phyloP scores from a whole-genome alignment of 2,888 invertebrate genomes.

The Cyclophora punctaria region DNA sequence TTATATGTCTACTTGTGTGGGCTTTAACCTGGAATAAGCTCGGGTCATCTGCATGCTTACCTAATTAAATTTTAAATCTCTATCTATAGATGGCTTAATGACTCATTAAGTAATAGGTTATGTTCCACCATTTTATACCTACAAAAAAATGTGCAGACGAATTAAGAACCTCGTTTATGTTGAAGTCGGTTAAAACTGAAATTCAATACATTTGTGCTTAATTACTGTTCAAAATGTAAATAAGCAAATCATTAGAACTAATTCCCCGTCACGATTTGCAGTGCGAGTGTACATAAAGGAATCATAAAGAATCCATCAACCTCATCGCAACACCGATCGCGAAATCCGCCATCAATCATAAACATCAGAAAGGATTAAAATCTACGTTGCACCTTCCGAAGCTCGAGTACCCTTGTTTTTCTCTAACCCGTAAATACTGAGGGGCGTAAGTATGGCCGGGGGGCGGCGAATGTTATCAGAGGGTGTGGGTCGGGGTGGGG shows the following conservation, averaged over 20 bases:
- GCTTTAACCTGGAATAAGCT: slow-evolving; percentile 6
- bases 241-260: slow-evolving; percentile 40
- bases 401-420: slow-evolving; percentile 75
- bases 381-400: slow-evolving; percentile 75
- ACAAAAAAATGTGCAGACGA: too few species aligned
- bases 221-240: slow-evolving; percentile 1
- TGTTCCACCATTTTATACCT: too few species aligned
- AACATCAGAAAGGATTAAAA: slow-evolving; percentile 76
- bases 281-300: slow-evolving; percentile 33
- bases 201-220: too few species aligned
- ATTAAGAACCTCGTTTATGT: too few species aligned
- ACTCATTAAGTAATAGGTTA: too few species aligned
- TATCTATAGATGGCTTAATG: too few species aligned
- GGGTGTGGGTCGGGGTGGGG: slow-evolving; percentile 57
- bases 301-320: slow-evolving; percentile 70
- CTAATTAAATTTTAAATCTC: too few species aligned
- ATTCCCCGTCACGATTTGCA: slow-evolving; percentile 37
- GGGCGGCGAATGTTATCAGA: slow-evolving; percentile 73
- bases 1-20: slow-evolving; percentile 31
- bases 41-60: too few species aligned
- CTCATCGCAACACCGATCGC: slow-evolving; percentile 63
- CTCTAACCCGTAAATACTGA: slow-evolving; percentile 75
- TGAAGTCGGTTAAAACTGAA: too few species aligned
- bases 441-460: slow-evolving; percentile 75
- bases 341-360: slow-evolving; percentile 75